These are phyloP conservation scores for Hydrozoanthus tunicans DNA, from an alignment of 64 coral and sea anemone genomes.

Conservation along the genomic window DNA sequence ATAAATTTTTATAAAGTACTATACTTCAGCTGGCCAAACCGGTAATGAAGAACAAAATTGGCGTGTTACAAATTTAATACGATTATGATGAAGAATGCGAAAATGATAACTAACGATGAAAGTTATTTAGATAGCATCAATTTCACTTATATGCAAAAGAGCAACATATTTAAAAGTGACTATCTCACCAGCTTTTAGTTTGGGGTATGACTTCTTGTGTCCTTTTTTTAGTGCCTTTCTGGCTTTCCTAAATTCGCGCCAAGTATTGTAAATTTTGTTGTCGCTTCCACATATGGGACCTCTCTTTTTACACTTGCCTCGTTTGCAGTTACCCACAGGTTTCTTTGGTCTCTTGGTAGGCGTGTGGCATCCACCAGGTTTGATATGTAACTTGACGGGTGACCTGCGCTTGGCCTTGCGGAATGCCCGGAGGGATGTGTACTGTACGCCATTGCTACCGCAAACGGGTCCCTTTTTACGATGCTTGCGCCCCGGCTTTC, in stretches of 20 bases:
- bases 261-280: background rate
- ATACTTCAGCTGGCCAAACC: no score
- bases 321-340: background rate
- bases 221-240: background rate
- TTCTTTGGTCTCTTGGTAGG: background rate
- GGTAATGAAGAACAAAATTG: background rate
- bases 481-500: background rate
- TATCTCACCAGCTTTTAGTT: background rate
- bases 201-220: background rate
- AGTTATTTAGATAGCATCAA: no score
- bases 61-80: background rate
- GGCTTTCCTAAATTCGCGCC: background rate
- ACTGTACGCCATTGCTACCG: background rate
- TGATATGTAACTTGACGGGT: background rate
- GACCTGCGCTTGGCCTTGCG: constrained; percentile 13
- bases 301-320: background rate
- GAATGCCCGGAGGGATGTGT: background rate
- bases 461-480: background rate
- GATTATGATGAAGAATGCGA: background rate
- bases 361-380: background rate
- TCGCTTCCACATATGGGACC: constrained; percentile 28
- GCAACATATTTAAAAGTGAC: background rate
- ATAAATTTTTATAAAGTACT: no score
- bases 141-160: background rate
- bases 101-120: background rate